Base-by-base conservation (phyloP, 2,113 vertebrate species). In the Dermatemys mawii region DNA sequence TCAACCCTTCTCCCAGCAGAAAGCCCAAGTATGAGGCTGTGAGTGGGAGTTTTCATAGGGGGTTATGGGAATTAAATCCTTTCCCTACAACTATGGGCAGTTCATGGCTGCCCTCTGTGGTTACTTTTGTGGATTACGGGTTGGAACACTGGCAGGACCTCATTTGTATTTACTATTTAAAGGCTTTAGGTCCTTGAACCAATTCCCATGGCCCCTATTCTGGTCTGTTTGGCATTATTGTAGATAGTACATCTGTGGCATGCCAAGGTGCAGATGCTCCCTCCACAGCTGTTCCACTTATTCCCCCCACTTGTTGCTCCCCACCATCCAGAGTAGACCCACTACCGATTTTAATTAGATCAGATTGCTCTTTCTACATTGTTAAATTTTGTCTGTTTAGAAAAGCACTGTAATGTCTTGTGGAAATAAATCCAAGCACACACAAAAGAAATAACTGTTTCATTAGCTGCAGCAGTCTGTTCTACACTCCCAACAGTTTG, bases 11-110 rank as follows among this genome's bases (percentile, higher is more conserved):
- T 83, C 13, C 78, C 50, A 57, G 85, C 84, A 92, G 19, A 85
- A 94, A 95, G 38, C 1, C 24, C 63, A 83, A 85, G 82, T 93
- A 93, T n/a, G 13, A 85, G 81, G 29, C 84, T 0, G 0, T 89
- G 75, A 87, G 86, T 84, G 83, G 81, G 41, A 92, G 92, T 63
- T 96, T 94, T 73, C 85, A 0, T 54, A 53, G 87, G 46, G 46
- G 89, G 94, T 95, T 93, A 24, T 49, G 92, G 78, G 89, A 53
- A 75, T 94, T 93, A 84, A 82, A 82, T 96, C 63, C 17, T 38
- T 95, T 95, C 41, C 82, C 29, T 82, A 0, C 63, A 92, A 0
- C 87, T 75, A 41, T 41, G 83, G 79, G 26, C 0, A 0, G 5
- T 5, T 95, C 90, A 90, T 94, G 93, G 55, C 94, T 21, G 46